Evolutionary conservation across 2,797 vertebrate species (phyloP), one percentile per base, ranked within the genome.

Genomic region (Megalops cyprinoides): DNA sequence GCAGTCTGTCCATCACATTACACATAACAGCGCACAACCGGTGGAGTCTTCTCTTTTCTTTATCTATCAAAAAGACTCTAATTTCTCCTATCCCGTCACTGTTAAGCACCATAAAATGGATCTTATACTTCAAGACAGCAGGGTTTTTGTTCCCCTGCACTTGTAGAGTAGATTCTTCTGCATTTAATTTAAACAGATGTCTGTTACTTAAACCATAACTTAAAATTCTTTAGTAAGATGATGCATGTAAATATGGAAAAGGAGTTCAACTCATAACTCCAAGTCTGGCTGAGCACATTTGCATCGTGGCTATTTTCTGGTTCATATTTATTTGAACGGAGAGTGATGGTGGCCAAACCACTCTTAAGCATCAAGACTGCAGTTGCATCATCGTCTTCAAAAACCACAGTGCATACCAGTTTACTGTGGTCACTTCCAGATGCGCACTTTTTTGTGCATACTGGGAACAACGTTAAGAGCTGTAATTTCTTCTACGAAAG

Each of bases 381-480:
- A 90, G 90, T 95, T 95, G 93, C 93, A 94, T 94, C 94, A 95
- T 85, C n/a, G n/a, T n/a, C n/a, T n/a, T n/a, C n/a, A n/a, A n/a
- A n/a, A n/a, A n/a, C n/a, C n/a, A n/a, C n/a, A n/a, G n/a, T n/a
- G n/a, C n/a, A n/a, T n/a, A n/a, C n/a, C n/a, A n/a, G n/a, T n/a
- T n/a, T n/a, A n/a, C n/a, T n/a, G n/a, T n/a, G n/a, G n/a, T n/a
- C n/a, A n/a, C n/a, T n/a, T n/a, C n/a, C n/a, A n/a, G n/a, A n/a
- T n/a, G n/a, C n/a, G n/a, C n/a, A n/a, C n/a, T n/a, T n/a, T n/a
- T n/a, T n/a, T n/a, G n/a, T n/a, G n/a, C n/a, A n/a, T n/a, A n/a
- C 62, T 31, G 12, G 34, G 62, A 65, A 37, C 28, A 37, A 25
- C 37, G 0, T 39, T 42, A 20, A 69, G n/a, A 69, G 37, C 18